Percentiles rank a stretch among this genome's conserved stretches.
phyloP scores from a whole-genome alignment of 2,113 vertebrate genomes.

The sheep (Ovis aries) region DNA sequence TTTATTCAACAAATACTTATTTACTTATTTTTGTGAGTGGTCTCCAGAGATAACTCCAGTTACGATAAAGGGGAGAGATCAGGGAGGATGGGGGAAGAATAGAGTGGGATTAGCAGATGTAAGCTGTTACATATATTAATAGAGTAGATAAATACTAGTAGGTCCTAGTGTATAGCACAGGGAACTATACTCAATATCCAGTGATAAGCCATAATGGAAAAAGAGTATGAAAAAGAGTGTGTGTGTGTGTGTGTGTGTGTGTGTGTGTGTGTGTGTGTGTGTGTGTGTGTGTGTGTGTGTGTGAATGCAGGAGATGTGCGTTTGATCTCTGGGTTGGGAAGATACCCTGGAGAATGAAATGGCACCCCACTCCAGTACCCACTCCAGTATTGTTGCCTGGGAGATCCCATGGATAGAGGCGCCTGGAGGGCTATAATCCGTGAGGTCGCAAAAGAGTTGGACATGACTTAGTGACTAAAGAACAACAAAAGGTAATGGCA shows the following conservation, averaged over 20 bases:
- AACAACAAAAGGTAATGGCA: background rate
- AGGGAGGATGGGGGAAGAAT: background rate
- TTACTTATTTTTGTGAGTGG: background rate
- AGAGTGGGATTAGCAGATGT: background rate
- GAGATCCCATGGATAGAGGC: background rate
- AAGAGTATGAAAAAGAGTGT: background rate
- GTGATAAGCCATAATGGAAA: background rate
- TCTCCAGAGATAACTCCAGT: background rate
- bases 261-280: background rate
- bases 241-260: background rate
- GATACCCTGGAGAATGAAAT: background rate
- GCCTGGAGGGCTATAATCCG: background rate
- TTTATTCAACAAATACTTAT: background rate
- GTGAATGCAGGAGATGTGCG: background rate
- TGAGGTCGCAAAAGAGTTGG: background rate
- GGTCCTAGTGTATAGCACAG: background rate
- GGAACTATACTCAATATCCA: background rate
- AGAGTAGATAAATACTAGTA: background rate
- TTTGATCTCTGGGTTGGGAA: background rate
- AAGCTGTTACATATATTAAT: background rate
- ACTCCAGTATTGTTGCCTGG: background rate
- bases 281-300: background rate
- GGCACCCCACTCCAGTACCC: background rate
- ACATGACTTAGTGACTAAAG: background rate
- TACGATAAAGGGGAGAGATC: background rate